These are phyloP conservation scores for Gymnorhina tibicen DNA, from an alignment of 2,113 vertebrate genomes.

Conservation along the genomic window DNA sequence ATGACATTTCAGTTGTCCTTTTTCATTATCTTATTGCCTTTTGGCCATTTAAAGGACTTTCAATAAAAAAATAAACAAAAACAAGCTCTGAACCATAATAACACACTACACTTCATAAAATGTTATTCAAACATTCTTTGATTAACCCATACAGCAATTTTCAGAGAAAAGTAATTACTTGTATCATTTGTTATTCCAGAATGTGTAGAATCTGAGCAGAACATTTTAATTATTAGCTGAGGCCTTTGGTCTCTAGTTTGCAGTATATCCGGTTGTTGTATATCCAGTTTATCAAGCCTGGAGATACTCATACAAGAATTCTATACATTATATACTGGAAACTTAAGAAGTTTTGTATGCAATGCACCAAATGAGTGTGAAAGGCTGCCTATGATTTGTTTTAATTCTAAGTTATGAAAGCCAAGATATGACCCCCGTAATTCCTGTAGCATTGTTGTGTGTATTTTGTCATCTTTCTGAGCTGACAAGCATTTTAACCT, in stretches of 20 bases:
- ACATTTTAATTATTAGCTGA: background rate
- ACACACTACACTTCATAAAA: background rate
- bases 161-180: background rate
- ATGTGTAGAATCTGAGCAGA: background rate
- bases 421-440: background rate
- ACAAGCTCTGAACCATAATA: background rate
- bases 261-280: background rate
- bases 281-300: background rate
- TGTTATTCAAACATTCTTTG: background rate
- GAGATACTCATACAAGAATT: background rate
- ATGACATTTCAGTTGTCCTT: background rate
- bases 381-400: background rate
- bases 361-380: background rate
- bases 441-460: background rate
- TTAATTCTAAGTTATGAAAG: background rate
- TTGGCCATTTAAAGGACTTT: background rate
- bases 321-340: background rate
- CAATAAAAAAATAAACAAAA: background rate
- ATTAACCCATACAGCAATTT: background rate
- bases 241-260: background rate
- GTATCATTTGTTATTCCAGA: background rate
- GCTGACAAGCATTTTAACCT: background rate
- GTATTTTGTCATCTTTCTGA: background rate
- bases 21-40: background rate
- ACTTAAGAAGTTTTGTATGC: background rate